These are phyloP conservation scores for Daktulosphaira vitifoliae DNA, from an alignment of 1,140 invertebrate genomes.

Conservation along the genomic window DNA sequence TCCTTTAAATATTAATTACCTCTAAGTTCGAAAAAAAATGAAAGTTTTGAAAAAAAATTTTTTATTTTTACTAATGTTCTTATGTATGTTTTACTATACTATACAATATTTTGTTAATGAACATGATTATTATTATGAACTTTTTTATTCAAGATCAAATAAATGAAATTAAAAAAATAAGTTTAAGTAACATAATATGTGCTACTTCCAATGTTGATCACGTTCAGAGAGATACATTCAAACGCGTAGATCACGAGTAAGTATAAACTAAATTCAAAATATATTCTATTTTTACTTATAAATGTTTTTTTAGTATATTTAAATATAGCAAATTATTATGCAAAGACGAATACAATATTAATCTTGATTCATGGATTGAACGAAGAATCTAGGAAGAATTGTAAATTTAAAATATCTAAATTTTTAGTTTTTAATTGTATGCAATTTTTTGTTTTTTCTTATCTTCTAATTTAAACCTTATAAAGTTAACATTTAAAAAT, in stretches of 20 bases:
- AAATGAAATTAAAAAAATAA: neutral
- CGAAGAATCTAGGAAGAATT: neutral
- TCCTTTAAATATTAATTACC: no score
- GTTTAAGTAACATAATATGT: neutral
- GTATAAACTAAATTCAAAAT: neutral
- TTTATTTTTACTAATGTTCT: no score
- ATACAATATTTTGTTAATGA: no score
- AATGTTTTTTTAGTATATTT: neutral
- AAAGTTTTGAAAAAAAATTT: no score
- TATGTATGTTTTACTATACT: no score
- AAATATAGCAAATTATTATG: neutral
- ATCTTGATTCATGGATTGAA: neutral
- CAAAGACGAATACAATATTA: neutral
- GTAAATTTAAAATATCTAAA: no score
- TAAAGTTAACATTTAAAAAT: no score
- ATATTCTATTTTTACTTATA: neutral
- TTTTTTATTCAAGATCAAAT: neutral
- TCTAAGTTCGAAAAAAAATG: no score
- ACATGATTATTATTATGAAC: no score
- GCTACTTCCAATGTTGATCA: conserved; percentile 4
- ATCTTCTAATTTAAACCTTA: no score
- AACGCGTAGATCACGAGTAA: neutral
- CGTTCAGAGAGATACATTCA: conserved; percentile 3
- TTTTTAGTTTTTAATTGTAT: no score
- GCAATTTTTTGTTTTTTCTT: no score